These are phyloP conservation scores for Amazona vittata DNA, from an alignment of 2,113 vertebrate species.

Conservation along the genomic window DNA sequence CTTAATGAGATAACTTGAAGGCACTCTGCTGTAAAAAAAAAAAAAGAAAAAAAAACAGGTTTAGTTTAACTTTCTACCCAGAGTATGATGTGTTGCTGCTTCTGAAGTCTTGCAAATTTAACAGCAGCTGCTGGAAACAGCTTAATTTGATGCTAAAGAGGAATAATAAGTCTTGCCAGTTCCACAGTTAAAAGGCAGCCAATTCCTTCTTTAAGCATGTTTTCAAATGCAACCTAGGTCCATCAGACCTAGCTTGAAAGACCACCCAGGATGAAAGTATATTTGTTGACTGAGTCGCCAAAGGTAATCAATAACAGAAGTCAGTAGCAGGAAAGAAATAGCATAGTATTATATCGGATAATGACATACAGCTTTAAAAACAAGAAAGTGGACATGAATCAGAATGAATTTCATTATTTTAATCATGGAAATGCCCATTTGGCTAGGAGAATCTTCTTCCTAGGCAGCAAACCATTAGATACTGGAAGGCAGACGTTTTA, in stretches of 20 bases:
- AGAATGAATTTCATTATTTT: not conserved
- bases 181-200: not conserved
- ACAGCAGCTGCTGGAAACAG: not conserved
- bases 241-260: not conserved
- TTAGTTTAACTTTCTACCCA: not conserved
- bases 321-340: not conserved
- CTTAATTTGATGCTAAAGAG: constrained; percentile 20
- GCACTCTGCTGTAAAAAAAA: not conserved
- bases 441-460: not conserved
- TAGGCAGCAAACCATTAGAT: not conserved
- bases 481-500: not conserved
- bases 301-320: not conserved
- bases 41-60: rapidly evolving
- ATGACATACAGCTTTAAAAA: not conserved
- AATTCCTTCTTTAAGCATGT: not conserved
- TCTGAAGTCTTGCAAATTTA: constrained; percentile 12
- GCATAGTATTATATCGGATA: not conserved
- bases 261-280: not conserved
- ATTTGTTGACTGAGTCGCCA: not conserved
- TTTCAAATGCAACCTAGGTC: not conserved
- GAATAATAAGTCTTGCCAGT: not conserved
- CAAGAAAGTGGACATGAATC: not conserved
- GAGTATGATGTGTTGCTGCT: not conserved
- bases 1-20: constrained; percentile 29
- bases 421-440: not conserved